Base-by-base conservation (phyloP, 2,888 invertebrate genomes). In the Eupithecia subumbrata region DNA sequence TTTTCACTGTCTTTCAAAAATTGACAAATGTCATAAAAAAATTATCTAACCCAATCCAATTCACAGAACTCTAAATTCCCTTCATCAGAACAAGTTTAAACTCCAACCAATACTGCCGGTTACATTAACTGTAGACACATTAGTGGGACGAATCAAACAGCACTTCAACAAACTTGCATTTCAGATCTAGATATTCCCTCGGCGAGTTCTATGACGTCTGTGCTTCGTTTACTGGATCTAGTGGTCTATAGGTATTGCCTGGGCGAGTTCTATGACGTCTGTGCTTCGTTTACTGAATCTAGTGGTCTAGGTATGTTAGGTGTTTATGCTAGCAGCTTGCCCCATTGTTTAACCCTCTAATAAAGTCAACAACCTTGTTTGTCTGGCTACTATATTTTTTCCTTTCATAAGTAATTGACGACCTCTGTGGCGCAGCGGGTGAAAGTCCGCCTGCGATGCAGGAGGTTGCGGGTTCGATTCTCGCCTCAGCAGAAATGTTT, bases 101-200 rank as follows among this genome's bases (percentile, higher is more conserved):
- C 43, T 73, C 64, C 70, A 76, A 81, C 73, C 70, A 76, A 78
- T 69, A 73, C 63, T 74, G 69, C 45, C 70, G 64, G 74, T 70
- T 78, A 76, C 79, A 60, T 22, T 60, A 60, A 60, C 60, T 25
- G 60, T 83, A 79, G 79, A 80, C 80, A 83, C 83, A 79, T 84
- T 83, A 85, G 84, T 82, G 85, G 83, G 84, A 85, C 87, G 87
- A 88, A 90, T 90, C 90, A 88, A 88, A 86, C 85, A 82, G 82
- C 80, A 84, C 84, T 86, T 85, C 80, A 87, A 85, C 84, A 83
- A 84, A 85, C 84, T 87, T 86, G 87, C 85, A 84, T 85, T 84
- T 80, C 82, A 83, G 85, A 82, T 86, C 83, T 85, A 88, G 79
- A 82, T 80, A 83, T 85, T 87, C 90, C 86, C 89, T 82, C 69